Evolutionary conservation across 2,888 invertebrate species (phyloP), one percentile per base, ranked within the genome.

Genomic region (Charanyca ferruginea): DNA sequence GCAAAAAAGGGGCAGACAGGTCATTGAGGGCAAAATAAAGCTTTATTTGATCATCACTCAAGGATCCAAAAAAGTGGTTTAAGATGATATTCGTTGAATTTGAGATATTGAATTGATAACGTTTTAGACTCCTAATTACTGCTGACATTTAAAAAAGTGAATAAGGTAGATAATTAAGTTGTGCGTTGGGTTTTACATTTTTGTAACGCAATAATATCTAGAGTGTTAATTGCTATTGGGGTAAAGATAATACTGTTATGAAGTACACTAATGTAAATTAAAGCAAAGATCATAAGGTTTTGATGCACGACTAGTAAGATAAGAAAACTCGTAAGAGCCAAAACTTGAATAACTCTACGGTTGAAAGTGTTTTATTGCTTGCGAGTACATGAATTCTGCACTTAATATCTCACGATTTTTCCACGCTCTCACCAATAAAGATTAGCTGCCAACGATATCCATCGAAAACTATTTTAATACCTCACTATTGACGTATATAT

Each of bases 1-100:
- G 65, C 52, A 73, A 79, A 80, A 81, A 78, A 66, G 65, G 57
- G 54, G 57, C 61, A 69, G 52, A 25, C 58, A 69, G 74, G 67
- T 74, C 71, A 58, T 65, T 69, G 73, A 65, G 66, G 70, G 53
- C 59, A 63, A 49, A 67, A 48, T 47, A 69, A 66, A 59, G 7
- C 58, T 66, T 48, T 62, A 49, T 83, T 66, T 57, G 59, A 68
- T 77, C 68, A 79, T 72, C 60, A 45, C 49, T 54, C 44, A 53
- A 65, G 48, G 63, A 77, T 57, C 42, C 35, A 63, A 79, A 75
- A 64, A 76, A 70, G 54, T 73, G 11, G 53, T 60, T 67, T 20
- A 28, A 38, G 60, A 57, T 47, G 25, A 28, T 52, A 23, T 18
- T 35, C 45, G 2, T 54, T 32, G 28, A 32, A 42, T 44, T 59